Base-by-base conservation (phyloP, 1,140 invertebrate genomes). In the Tachypleus tridentatus region DNA sequence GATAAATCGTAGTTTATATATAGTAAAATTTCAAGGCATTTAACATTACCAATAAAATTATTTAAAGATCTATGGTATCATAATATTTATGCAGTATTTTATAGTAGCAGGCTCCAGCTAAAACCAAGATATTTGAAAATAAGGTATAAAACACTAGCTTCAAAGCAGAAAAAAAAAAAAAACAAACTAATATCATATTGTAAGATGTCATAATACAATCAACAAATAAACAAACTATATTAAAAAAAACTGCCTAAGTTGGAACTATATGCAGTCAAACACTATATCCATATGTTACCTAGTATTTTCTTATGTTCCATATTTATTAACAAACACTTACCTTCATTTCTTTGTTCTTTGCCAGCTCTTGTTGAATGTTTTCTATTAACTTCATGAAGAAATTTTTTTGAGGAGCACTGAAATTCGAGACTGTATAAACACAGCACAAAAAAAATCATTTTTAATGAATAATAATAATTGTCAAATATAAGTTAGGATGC, bases 341-440 rank as follows among this genome's bases (percentile, higher is more conserved):
- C 74, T 98, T 97, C 89, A 99, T 95, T 77, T 99, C 94, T 79
- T 98, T 97, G 78, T 96, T 98, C 77, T 95, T 95, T 6, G 86
- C 84, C 75, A 98, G 86, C 75, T 98, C 97, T 70, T 94, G 87
- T 75, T 86, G 88, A 60, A 98, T 86, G 77, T 98, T 98, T 58
- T 97, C 89, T 62, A 97, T 81, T 59, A 99, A 84, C 72, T 92
- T 86, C 51, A 87, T 86, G 69, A 98, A 83, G 76, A 99, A 98
- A 58, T 76, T 75, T 63, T 67, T 71, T 8, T 64, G 68, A 10
- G 63, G 50, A 11, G 57, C 29, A 29, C 29, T 29, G 29, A 29
- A 29, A 29, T 29, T 29, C 29, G 29, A 29, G 29, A 29, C 29
- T 29, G 29, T 29, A 29, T 29, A 29, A 29, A 29, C 29, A 29